phyloP scores from a whole-genome alignment of 2,888 invertebrate genomes.

The Lithodes maja region DNA sequence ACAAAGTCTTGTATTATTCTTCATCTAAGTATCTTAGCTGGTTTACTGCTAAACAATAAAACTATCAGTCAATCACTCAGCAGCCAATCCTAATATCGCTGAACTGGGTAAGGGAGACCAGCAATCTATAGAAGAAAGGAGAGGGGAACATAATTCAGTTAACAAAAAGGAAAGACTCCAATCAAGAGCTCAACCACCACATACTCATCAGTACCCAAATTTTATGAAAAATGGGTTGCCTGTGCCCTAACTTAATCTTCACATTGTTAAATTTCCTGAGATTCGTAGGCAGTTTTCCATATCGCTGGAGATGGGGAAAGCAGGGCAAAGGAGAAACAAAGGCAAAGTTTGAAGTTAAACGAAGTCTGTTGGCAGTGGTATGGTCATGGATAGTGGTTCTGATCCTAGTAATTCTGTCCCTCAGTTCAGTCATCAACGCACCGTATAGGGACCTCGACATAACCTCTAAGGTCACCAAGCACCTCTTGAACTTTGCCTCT shows the following conservation, averaged over 20 bases:
- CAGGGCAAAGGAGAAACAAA: background rate
- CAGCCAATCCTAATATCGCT: too few species aligned
- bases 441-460: conserved; percentile 7
- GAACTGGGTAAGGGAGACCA: too few species aligned
- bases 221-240: background rate
- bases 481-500: conserved; percentile 51
- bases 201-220: too few species aligned
- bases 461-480: conserved; percentile 25
- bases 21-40: too few species aligned
- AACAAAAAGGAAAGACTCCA: too few species aligned
- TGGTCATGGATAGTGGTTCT: conserved; percentile 47
- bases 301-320: conserved; percentile 6
- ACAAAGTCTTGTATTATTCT: too few species aligned
- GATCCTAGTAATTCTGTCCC: conserved; percentile 19
- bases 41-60: too few species aligned
- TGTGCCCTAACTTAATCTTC: background rate
- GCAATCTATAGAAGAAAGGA: too few species aligned
- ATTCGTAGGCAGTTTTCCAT: conserved; percentile 33
- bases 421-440: conserved; percentile 40
- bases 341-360: conserved; percentile 30
- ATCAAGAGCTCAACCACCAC: too few species aligned
- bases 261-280: conserved; percentile 5
- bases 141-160: too few species aligned
- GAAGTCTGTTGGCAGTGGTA: conserved; percentile 17
- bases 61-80: too few species aligned